These are phyloP conservation scores for Dioctria rufipes DNA, from an alignment of 2,888 invertebrate species.

Conservation along the genomic window DNA sequence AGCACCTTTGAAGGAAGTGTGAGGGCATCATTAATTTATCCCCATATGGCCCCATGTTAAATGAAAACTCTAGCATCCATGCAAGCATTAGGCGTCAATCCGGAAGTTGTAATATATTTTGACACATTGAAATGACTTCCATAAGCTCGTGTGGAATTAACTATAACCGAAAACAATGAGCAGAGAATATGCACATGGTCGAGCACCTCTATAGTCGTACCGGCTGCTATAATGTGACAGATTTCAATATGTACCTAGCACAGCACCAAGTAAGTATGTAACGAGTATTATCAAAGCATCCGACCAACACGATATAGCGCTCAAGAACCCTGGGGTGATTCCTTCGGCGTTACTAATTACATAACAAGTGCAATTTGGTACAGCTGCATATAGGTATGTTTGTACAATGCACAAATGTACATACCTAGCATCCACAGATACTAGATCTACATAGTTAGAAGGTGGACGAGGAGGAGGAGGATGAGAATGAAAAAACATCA, in stretches of 20 bases:
- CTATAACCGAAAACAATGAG: not conserved
- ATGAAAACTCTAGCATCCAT: constrained; percentile 11
- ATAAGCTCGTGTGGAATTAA: constrained; percentile 25
- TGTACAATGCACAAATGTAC: too few species aligned
- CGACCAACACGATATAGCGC: too few species aligned
- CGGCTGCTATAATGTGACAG: not conserved
- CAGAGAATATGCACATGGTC: not conserved
- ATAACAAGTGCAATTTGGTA: not conserved
- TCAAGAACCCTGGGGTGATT: not conserved
- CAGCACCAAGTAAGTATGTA: not conserved
- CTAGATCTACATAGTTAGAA: too few species aligned
- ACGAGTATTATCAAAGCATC: too few species aligned
- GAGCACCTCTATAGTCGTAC: not conserved
- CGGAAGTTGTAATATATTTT: constrained; percentile 43
- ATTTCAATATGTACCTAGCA: not conserved
- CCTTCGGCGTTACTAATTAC: not conserved
- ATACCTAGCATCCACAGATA: too few species aligned
- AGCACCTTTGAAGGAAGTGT: not conserved
- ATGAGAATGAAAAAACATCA: not conserved
- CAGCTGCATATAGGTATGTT: not conserved
- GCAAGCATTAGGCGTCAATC: constrained; percentile 33
- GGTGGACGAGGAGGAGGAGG: too few species aligned
- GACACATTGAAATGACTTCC: constrained; percentile 34
- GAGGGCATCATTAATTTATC: constrained; percentile 9
- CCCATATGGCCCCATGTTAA: constrained; percentile 3